Base-by-base conservation (phyloP, 2,888 invertebrate genomes). In the Drosophila anomalipes region DNA sequence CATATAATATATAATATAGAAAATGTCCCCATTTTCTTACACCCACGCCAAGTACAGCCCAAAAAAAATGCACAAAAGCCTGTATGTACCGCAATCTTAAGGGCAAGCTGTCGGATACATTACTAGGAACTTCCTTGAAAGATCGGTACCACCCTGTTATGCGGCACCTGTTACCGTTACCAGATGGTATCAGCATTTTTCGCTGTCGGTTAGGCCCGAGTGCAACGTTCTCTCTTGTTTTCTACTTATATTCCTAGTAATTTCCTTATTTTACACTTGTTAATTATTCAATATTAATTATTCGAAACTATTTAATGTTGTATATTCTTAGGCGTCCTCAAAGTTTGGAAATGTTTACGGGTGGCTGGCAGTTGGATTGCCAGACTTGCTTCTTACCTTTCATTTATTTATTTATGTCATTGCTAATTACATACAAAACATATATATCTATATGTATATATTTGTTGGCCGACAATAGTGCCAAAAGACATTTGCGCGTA, bases 1-100 rank as follows among this genome's bases (percentile, higher is more conserved):
- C 88, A 41, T n/a, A n/a, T n/a, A n/a, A 33, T 33, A 33, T 35
- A 35, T 14, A 35, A 4, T 41, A 4, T 5, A 22, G 37, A 37
- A 22, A 44, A 22, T 22, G 35, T 22, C 22, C 22, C 10, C 5
- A 22, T 44, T 22, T 22, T 22, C 3, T 2, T 41, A 12, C 4
- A 10, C 0, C n/a, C n/a, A 12, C n/a, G 6, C 12, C 41, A 22
- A 22, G 5, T 44, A 1, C 41, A 22, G 9, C 9, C n/a, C 9
- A 4, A 35, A 39, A 19, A 9, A 7, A 39, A n/a, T 44, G 1
- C 44, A 44, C 44, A 22, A 14, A 14, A 14, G 3, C 6, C 14
- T 22, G 22, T 14, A 14, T 14, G 1, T 44, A 4, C 7, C 22
- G 22, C 14, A 7, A 12, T 14, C 6, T 22, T 22, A 6, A 22